Percentiles rank a stretch among this genome's conserved stretches.
Evolutionary conservation across 2,888 invertebrate genomes (phyloP).

Genomic region (Cremastinae sp.): DNA sequence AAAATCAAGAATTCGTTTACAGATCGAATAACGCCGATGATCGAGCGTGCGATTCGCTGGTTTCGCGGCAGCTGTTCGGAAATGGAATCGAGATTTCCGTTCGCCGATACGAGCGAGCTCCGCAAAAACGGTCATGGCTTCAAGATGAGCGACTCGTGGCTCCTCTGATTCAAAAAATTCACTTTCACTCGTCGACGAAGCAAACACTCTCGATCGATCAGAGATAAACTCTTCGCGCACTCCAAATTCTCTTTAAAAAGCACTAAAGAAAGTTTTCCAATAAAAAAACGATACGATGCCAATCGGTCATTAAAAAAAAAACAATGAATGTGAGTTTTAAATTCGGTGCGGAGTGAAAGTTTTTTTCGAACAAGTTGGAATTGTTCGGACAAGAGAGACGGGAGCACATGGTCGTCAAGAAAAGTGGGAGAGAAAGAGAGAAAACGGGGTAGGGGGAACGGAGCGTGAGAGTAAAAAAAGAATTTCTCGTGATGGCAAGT

Average conservation of each 20-base stretch:
- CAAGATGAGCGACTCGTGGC: constrained; percentile 58
- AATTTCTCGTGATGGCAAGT: constrained; percentile 65
- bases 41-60: constrained; percentile 69
- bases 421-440: neutral
- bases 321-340: no score
- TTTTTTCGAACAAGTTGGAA: no score
- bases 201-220: neutral
- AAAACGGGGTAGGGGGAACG: constrained; percentile 48
- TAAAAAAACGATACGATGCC: neutral
- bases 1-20: constrained; percentile 13
- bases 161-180: constrained; percentile 47
- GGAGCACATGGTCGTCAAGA: neutral
- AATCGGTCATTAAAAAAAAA: no score
- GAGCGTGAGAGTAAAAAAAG: constrained; percentile 73
- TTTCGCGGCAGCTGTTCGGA: constrained; percentile 71
- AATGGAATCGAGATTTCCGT: constrained; percentile 15
- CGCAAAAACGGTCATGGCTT: neutral
- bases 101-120: constrained; percentile 67
- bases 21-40: constrained; percentile 68
- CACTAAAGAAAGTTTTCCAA: neutral
- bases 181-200: neutral
- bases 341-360: no score
- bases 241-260: neutral
- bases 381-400: neutral
- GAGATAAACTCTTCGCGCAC: neutral